phyloP scores from a whole-genome alignment of 1,140 invertebrate genomes.

The Alviniconcha marisindica region DNA sequence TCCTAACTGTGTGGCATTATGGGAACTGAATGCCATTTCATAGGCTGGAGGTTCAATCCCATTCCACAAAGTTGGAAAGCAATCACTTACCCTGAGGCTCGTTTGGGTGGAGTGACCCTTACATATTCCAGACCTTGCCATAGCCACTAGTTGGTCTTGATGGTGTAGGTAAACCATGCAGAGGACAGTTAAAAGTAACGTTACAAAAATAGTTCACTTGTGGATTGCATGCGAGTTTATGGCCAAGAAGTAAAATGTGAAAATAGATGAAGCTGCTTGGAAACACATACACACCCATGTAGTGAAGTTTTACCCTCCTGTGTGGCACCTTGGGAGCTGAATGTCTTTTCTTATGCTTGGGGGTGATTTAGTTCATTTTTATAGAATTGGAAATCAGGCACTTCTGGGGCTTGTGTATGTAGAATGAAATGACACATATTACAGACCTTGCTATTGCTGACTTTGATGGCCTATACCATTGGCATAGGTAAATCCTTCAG shows the following conservation, averaged over 20 bases:
- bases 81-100: conserved; percentile 19
- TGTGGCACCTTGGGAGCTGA: not conserved
- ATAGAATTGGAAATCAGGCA: too few relatives aligned
- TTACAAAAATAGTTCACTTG: too few relatives aligned
- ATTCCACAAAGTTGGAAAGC: not conserved
- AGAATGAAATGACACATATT: too few relatives aligned
- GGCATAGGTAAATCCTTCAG: too few relatives aligned
- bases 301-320: not conserved
- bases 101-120: conserved; percentile 16
- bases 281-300: too few relatives aligned
- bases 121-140: conserved; percentile 25
- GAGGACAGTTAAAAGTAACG: too few relatives aligned
- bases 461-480: too few relatives aligned
- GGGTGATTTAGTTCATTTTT: not conserved
- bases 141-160: not conserved
- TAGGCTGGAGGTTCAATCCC: not conserved
- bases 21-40: conserved; percentile 3
- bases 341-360: not conserved
- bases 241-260: too few relatives aligned
- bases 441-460: too few relatives aligned
- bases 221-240: too few relatives aligned
- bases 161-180: conserved; percentile 28
- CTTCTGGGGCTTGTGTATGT: too few relatives aligned
- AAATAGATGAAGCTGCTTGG: too few relatives aligned
- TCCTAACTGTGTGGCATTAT: not conserved